These are phyloP conservation scores for Cololabis saira DNA, from an alignment of 2,113 vertebrate species.

Conservation along the genomic window DNA sequence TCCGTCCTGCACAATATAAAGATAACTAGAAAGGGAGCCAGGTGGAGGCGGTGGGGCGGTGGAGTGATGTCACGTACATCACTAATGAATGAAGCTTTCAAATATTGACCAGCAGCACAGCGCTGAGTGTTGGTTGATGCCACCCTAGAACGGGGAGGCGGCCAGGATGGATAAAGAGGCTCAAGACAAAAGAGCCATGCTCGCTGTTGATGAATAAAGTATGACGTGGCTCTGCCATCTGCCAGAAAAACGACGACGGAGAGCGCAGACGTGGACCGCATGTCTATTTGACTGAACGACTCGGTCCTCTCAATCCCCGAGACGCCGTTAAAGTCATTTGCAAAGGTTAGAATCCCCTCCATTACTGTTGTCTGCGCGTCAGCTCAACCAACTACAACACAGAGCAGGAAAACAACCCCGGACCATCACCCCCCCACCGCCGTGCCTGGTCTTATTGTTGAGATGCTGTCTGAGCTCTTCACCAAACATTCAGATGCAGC, in stretches of 20 bases:
- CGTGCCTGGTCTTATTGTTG: no score
- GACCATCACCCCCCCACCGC: no score
- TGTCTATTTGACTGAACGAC: no score
- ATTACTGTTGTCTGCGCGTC: no score
- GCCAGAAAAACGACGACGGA: slow-evolving; percentile 39
- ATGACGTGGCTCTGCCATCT: slow-evolving; percentile 58
- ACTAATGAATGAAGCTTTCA: slow-evolving; percentile 66
- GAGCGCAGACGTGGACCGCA: no score
- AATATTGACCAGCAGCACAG: slow-evolving; percentile 61
- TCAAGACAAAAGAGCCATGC: slow-evolving; percentile 54
- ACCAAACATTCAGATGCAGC: no score
- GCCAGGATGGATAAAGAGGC: slow-evolving; percentile 52
- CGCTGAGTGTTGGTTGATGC: slow-evolving; percentile 31
- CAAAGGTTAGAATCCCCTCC: no score
- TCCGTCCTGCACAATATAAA: slow-evolving; percentile 5
- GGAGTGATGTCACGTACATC: slow-evolving; percentile 38
- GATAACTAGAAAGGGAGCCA: not conserved
- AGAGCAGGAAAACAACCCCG: no score
- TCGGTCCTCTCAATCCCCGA: no score
- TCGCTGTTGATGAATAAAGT: slow-evolving; percentile 55
- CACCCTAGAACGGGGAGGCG: slow-evolving; percentile 57
- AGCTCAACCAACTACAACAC: no score
- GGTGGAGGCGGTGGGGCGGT: not conserved
- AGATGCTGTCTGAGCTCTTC: no score
- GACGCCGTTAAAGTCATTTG: no score